Evolutionary conservation across 1,140 invertebrate species (phyloP), one percentile per base, ranked within the genome.

Genomic region (Drosophila erecta): DNA sequence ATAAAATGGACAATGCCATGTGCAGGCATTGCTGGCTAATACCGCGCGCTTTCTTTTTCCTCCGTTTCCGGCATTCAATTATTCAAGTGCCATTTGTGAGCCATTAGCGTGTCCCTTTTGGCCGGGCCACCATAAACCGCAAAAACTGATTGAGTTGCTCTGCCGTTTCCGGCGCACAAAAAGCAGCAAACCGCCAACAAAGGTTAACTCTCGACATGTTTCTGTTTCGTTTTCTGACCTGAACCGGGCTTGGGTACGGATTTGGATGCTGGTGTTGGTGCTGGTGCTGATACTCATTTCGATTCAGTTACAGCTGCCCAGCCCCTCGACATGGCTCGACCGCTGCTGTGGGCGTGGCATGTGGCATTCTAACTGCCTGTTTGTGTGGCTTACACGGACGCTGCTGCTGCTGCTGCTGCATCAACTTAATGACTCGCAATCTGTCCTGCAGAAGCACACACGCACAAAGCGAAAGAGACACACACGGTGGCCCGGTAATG

Each of bases 381-480:
- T 64, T 80, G 57, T 74, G 79, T 64, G 83, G 70, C 40, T 30
- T 41, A 56, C 53, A 40, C 50, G 27, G 40, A 54, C 20, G 44
- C 15, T 64, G 64, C 49, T 46, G 22, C 24, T 33, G 57, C 43
- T 51, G 15, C 47, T 51, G 47, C 24, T 47, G 83, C 67, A 79
- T 73, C 72, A 69, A 77, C 76, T 89, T 84, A 84, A 89, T 89
- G 84, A 76, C 79, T 77, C 67, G 65, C 84, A 89, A 89, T 87
- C 84, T 74, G 79, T 80, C 76, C 56, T 53, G 51, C 62, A 69
- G 56, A 65, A 60, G 51, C 27, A 70, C 46, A 61, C 65, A 76
- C 49, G 51, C 46, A 58, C 33, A 55, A 24, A 56, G 46, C 64
- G 46, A 79, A 46, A 38, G 57, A 76, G 54, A 62, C 56, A 71